Evolutionary conservation across 2,113 vertebrate species (phyloP).

Genomic region (Chaetodon auriga): DNA sequence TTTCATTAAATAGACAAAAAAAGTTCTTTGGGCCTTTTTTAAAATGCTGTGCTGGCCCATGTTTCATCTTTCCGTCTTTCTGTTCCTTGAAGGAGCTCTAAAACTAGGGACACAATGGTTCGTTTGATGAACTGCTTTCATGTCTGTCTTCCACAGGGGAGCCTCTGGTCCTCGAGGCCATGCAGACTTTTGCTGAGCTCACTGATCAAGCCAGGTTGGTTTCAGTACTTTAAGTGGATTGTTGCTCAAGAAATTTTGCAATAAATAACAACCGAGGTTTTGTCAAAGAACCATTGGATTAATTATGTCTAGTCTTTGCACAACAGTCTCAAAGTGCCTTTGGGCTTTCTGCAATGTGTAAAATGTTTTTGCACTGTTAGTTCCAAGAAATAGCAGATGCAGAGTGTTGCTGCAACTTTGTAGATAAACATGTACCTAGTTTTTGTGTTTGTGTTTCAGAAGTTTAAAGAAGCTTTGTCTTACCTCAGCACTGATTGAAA

Average conservation of each 20-base stretch:
- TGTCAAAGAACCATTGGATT: background rate
- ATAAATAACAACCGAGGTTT: background rate
- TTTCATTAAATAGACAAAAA: background rate
- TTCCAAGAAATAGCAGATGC: background rate
- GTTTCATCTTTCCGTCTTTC: background rate
- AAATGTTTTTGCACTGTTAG: background rate
- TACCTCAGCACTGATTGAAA: background rate
- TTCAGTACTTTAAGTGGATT: background rate
- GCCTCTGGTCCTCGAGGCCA: conserved; percentile 82
- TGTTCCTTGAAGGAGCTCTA: background rate
- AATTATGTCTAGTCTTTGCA: background rate
- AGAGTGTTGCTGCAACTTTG: background rate
- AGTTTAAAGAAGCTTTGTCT: background rate
- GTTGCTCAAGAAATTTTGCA: background rate
- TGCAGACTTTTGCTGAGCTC: conserved; percentile 86
- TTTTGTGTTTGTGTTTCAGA: background rate
- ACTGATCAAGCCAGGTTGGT: conserved; percentile 86
- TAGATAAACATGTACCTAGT: background rate
- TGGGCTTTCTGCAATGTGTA: background rate
- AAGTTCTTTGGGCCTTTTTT: background rate
- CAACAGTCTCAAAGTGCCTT: conserved; percentile 5
- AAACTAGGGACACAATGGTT: background rate
- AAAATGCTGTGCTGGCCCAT: background rate
- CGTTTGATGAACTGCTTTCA: background rate
- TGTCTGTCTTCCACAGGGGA: conserved; percentile 79